These are phyloP conservation scores for Heliconius sara DNA, from an alignment of 2,888 invertebrate species.

Conservation along the genomic window DNA sequence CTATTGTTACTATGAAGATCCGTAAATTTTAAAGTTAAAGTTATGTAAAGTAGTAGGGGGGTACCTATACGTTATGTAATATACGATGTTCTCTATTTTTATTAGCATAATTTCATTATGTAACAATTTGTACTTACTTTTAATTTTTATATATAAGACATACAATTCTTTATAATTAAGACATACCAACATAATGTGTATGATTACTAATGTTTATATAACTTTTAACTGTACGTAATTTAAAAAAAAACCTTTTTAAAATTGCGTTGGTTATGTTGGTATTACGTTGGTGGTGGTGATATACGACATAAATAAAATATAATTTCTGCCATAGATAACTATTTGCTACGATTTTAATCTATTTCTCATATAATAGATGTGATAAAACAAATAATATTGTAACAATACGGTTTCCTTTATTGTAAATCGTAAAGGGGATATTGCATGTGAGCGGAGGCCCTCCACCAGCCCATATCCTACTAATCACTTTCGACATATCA, in stretches of 20 bases:
- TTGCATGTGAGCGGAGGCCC: constrained; percentile 28
- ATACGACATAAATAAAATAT: not conserved
- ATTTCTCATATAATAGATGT: not conserved
- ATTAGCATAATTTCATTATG: not conserved
- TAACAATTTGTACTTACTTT: not conserved
- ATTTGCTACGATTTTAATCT: not conserved
- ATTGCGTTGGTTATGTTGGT: not conserved
- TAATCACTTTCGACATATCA: constrained; percentile 35
- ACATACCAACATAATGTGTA: not conserved
- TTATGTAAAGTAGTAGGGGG: not conserved
- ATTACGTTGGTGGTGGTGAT: not conserved
- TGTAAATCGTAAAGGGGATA: constrained; percentile 32
- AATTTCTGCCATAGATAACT: not conserved
- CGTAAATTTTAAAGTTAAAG: constrained; percentile 1
- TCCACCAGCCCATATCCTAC: constrained; percentile 33
- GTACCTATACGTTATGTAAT: constrained; percentile 5
- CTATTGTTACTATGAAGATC: constrained; percentile 15
- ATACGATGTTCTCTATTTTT: not conserved
- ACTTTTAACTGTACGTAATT: not conserved
- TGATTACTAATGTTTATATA: not conserved
- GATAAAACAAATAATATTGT: not conserved
- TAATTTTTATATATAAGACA: not conserved
- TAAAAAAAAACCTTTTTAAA: not conserved
- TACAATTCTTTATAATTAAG: not conserved
- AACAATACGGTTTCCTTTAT: constrained; percentile 17